Conservation (phyloP, 2,797 vertebrate species). For the Craterocephalus amniculus region DNA sequence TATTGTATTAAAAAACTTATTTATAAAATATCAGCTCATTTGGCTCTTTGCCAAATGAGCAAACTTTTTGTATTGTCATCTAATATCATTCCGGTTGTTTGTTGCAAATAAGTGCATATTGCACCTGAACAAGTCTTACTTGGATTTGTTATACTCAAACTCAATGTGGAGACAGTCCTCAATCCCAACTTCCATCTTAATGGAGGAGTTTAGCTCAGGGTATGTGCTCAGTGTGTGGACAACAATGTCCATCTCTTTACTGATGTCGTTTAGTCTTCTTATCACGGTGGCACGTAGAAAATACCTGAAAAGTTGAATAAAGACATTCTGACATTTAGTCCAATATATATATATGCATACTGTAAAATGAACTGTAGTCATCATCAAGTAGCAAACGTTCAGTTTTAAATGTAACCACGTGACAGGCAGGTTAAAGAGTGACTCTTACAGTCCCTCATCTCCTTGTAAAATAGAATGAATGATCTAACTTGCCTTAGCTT, state of each 20-base stretch:
- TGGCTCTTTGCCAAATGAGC: neutral
- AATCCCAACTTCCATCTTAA: conserved; percentile 99
- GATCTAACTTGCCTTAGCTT: conserved; percentile 88
- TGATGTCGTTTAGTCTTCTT: conserved; percentile 94
- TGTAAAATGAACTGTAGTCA: neutral
- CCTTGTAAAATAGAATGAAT: conserved; percentile 16
- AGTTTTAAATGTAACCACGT: neutral
- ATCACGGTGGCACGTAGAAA: conserved; percentile 97
- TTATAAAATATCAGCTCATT: neutral
- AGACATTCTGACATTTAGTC: neutral
- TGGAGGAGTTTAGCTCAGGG: conserved; percentile 97
- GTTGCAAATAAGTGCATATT: neutral
- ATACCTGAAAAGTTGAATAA: conserved; percentile 83
- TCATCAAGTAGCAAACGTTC: neutral
- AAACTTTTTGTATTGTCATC: neutral
- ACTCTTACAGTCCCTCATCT: conserved; percentile 12
- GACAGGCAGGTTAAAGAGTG: conserved; percentile 40
- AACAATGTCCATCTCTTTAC: conserved; percentile 97
- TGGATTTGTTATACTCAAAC: conserved; percentile 99
- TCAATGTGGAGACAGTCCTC: conserved; percentile 99
- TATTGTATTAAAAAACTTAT: neutral
- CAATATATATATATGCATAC: neutral
- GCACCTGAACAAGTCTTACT: conserved; percentile 82
- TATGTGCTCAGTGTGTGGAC: conserved; percentile 97
- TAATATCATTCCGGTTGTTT: neutral